Base-by-base conservation (phyloP, 2,113 vertebrate genomes). In the Nesoenas mayeri region DNA sequence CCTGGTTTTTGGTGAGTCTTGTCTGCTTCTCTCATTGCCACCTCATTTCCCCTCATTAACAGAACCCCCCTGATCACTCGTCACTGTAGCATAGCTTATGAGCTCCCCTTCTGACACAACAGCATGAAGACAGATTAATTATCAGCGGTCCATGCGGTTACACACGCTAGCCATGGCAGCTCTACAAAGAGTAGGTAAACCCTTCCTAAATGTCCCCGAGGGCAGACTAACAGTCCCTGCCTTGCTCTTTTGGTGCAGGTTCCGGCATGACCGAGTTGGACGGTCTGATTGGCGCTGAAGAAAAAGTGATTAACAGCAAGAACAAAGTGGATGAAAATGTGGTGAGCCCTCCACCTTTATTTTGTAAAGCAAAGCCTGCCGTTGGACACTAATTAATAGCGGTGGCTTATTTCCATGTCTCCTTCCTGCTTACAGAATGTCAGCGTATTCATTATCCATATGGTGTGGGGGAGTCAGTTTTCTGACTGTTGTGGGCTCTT, bases 241-340 rank as follows among this genome's bases (percentile, higher is more conserved):
- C 51, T 78, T 36, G 36, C 81, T 93, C 79, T 95, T 79, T 95
- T 65, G 93, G 11, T 86, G 79, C 98, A 99, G 99, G 99, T 61
- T 99, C 99, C 44, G 99, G 98, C 70, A 98, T 98, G 97, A 98
- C 98, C 2, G 98, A 99, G 82, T 96, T 99, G 85, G 98, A 99
- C 0, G 98, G 99, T 32, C 98, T 99, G 96, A 99, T 99, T 1
- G 99, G 99, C 0, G 98, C 99, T 0, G 99, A 99, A 93, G 99
- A 99, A 92, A 99, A 99, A 94, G 98, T 99, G 92, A 99, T 99
- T 95, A 99, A 99, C 98, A 98, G 98, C 98, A 99, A 99, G 97
- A 98, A 98, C 89, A 99, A 99, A 96, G 98, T 99, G 93, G 98
- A 98, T 87, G 97, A 98, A 82, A 99, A 99, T 40, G 98, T 99